These are phyloP conservation scores for Anguilla japonica DNA, from an alignment of 2,113 vertebrate genomes.

Conservation along the genomic window DNA sequence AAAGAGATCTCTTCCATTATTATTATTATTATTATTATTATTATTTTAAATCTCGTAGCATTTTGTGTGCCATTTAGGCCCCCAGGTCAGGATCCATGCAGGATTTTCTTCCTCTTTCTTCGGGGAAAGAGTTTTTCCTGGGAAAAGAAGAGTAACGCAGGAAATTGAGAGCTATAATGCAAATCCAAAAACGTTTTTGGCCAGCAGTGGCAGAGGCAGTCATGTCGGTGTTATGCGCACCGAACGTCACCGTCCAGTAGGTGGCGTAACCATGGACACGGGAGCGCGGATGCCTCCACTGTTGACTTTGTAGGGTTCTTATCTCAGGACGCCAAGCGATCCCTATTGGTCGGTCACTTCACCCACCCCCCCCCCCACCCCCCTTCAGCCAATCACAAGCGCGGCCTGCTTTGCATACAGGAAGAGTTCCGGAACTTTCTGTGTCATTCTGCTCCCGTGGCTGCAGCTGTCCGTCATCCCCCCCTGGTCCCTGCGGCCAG, in stretches of 20 bases:
- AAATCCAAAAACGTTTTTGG: too few relatives aligned
- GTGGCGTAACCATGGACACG: background rate
- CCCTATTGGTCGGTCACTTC: background rate
- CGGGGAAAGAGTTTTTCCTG: too few relatives aligned
- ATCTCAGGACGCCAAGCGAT: background rate
- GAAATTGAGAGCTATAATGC: too few relatives aligned
- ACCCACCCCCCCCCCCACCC: background rate
- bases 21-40: too few relatives aligned
- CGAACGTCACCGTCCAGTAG: background rate
- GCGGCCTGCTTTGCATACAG: constrained; percentile 27
- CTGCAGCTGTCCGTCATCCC: background rate
- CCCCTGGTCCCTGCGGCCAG: background rate
- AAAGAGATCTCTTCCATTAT: too few relatives aligned
- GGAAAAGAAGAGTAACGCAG: too few relatives aligned
- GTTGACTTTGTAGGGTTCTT: background rate
- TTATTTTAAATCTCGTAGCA: too few relatives aligned
- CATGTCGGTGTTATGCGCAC: background rate
- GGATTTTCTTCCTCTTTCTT: too few relatives aligned
- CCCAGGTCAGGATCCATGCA: too few relatives aligned
- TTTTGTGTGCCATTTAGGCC: too few relatives aligned
- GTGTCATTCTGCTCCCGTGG: background rate
- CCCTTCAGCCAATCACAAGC: background rate
- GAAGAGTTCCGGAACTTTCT: background rate
- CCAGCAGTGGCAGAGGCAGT: too few relatives aligned
- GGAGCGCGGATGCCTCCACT: background rate